Evolutionary conservation across 2,888 invertebrate genomes (phyloP).

Genomic region (Bembecia ichneumoniformis): DNA sequence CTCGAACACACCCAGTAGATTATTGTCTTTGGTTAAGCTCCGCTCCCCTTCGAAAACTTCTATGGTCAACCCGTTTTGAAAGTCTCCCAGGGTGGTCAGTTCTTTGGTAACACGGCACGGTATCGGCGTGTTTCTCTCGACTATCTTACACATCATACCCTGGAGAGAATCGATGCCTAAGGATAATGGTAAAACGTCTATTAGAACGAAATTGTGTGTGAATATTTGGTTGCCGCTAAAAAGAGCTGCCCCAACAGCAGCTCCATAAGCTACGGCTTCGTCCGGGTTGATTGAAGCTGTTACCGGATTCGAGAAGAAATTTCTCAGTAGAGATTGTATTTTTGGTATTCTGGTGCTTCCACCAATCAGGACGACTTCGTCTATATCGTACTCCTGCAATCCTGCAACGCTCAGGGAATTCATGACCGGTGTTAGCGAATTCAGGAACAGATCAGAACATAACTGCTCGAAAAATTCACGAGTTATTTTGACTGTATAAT

Average conservation of each 20-base stretch:
- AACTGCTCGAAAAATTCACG: constrained; percentile 43
- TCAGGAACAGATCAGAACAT: constrained; percentile 47
- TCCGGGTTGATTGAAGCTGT: constrained; percentile 43
- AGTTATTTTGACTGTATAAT: constrained; percentile 34
- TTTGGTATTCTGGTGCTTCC: constrained; percentile 53
- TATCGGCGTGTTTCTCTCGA: constrained; percentile 44
- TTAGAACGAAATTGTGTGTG: constrained; percentile 29
- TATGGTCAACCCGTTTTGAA: constrained; percentile 46
- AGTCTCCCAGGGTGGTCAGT: constrained; percentile 44
- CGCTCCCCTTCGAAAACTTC: constrained; percentile 55
- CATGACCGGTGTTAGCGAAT: constrained; percentile 31
- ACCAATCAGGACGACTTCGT: constrained; percentile 41
- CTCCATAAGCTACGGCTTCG: constrained; percentile 49
- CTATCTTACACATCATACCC: constrained; percentile 46
- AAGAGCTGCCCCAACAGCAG: constrained; percentile 49
- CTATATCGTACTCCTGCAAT: constrained; percentile 31
- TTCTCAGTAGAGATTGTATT: constrained; percentile 30
- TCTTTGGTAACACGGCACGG: constrained; percentile 45
- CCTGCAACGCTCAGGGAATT: constrained; percentile 34
- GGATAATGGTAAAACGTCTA: constrained; percentile 48
- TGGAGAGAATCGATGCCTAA: constrained; percentile 46
- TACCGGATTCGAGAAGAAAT: constrained; percentile 33
- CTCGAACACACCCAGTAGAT: constrained; percentile 42
- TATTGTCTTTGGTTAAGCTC: constrained; percentile 43
- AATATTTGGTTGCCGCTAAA: constrained; percentile 28